Conservation (phyloP, 2,888 invertebrate species). For the Aquatica leii region DNA sequence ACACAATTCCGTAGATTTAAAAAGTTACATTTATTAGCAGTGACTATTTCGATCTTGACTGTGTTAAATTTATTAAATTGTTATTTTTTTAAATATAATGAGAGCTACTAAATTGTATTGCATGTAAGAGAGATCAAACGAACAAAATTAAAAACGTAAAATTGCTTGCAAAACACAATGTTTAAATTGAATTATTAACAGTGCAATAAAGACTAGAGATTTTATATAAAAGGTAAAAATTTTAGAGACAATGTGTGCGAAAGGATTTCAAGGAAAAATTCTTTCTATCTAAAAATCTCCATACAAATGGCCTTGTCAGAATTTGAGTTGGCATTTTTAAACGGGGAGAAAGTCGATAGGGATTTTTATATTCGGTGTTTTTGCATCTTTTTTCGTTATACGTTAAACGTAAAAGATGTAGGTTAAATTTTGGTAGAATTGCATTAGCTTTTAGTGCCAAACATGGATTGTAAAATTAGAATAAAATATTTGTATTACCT, state of each 20-base stretch:
- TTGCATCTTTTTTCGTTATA: conserved; percentile 5
- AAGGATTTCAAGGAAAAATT: conserved; percentile 44
- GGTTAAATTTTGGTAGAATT: conserved; percentile 13
- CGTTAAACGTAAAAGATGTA: conserved; percentile 8
- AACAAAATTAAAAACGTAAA: no score
- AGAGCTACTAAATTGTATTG: no score
- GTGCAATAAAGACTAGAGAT: no score
- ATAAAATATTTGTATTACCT: conserved; percentile 15
- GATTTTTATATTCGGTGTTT: conserved; percentile 7
- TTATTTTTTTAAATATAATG: no score
- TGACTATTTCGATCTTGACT: no score
- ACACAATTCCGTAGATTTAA: no score
- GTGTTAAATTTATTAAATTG: no score
- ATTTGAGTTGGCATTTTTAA: conserved; percentile 48
- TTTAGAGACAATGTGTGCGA: conserved; percentile 46
- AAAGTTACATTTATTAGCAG: no score
- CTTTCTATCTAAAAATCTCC: conserved; percentile 50
- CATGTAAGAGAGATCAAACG: no score
- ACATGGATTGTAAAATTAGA: conserved; percentile 10
- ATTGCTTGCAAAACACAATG: no score
- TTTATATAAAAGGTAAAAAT: no score
- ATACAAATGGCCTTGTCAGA: conserved; percentile 54
- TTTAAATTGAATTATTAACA: no score
- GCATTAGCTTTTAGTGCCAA: conserved; percentile 31
- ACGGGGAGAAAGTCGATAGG: conserved; percentile 37